Conservation (phyloP, 2,888 invertebrate species). For the Alentia gelatinosa region DNA sequence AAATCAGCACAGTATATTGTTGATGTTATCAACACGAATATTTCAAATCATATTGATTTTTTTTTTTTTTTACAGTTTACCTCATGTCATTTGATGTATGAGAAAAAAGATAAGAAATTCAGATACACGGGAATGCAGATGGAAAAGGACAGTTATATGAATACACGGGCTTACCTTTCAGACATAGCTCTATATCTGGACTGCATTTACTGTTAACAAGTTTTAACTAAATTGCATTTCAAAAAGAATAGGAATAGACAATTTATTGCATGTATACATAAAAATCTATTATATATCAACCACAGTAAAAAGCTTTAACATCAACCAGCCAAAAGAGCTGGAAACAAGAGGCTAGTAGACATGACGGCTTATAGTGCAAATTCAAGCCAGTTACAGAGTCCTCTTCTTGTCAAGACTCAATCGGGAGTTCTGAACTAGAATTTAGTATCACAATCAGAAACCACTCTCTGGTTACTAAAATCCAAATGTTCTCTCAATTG, state of each 20-base stretch:
- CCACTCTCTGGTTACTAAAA: background rate
- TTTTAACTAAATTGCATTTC: background rate
- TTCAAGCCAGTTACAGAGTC: background rate
- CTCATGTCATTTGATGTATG: no score
- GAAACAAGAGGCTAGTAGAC: background rate
- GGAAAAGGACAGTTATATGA: conserved; percentile 13
- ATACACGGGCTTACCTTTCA: background rate
- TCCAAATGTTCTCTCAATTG: background rate
- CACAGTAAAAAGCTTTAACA: background rate
- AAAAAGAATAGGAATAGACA: background rate
- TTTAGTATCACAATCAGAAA: background rate
- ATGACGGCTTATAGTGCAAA: background rate
- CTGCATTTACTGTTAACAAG: background rate
- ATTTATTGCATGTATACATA: background rate
- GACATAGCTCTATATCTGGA: background rate
- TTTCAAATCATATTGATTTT: no score
- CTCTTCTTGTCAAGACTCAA: no score
- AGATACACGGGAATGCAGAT: background rate
- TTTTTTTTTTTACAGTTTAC: no score
- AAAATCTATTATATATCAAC: background rate
- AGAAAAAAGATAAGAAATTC: background rate
- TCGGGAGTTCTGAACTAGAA: no score
- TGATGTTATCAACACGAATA: no score
- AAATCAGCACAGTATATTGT: no score
- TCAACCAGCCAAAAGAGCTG: background rate